Evolutionary conservation across 2,888 invertebrate species (phyloP).

Genomic region (Phyllotreta striolata): DNA sequence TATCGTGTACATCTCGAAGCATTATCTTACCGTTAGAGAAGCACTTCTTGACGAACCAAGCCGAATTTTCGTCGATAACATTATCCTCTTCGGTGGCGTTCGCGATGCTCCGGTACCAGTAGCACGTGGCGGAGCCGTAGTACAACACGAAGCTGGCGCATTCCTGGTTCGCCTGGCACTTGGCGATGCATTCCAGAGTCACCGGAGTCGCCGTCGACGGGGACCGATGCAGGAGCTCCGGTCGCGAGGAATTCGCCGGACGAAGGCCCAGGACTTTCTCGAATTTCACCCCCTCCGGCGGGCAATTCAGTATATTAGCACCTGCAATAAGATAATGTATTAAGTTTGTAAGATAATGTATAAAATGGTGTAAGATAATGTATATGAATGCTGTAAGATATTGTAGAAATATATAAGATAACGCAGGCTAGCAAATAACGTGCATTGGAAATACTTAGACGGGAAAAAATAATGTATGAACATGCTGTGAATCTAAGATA

Average conservation of each 20-base stretch:
- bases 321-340: constrained; percentile 41
- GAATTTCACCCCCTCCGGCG: constrained; percentile 52
- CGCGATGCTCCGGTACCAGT: constrained; percentile 51
- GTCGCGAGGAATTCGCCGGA: constrained; percentile 47
- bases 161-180: constrained; percentile 51
- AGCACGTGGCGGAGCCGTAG: constrained; percentile 56
- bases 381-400: too few relatives aligned
- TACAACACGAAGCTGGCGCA: constrained; percentile 58
- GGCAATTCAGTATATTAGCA: constrained; percentile 52
- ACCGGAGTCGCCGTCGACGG: constrained; percentile 43
- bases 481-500: too few relatives aligned
- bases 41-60: constrained; percentile 74
- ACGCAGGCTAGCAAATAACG: too few relatives aligned
- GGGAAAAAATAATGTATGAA: too few relatives aligned
- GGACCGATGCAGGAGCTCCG: constrained; percentile 48
- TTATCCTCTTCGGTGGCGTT: constrained; percentile 52
- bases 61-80: constrained; percentile 65
- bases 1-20: background rate
- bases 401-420: too few relatives aligned
- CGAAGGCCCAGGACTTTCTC: constrained; percentile 58
- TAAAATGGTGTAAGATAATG: too few relatives aligned
- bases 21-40: constrained; percentile 62
- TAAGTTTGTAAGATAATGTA: background rate
- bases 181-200: constrained; percentile 56
- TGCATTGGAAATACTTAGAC: too few relatives aligned